A percentile compares a stretch with the other conserved stretches of the same genome.
Conservation (phyloP, 2,797 vertebrate genomes). For the Crotalus adamanteus region DNA sequence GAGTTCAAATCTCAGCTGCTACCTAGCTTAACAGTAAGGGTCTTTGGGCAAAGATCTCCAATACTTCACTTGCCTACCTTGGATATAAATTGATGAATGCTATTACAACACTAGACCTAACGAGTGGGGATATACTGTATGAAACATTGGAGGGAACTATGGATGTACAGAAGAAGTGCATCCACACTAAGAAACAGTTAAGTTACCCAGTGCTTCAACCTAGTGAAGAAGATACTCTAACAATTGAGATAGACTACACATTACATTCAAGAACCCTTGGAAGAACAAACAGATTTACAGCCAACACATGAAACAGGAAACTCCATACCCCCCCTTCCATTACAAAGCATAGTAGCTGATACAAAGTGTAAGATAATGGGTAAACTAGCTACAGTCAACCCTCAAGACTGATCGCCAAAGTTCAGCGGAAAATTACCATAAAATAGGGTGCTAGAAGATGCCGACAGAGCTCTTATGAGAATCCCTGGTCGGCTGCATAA, state of each 20-base stretch:
- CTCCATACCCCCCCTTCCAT: neutral
- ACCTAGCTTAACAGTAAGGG: neutral
- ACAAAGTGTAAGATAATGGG: neutral
- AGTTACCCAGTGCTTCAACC: neutral
- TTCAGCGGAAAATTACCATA: neutral
- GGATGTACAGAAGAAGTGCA: neutral
- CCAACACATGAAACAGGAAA: neutral
- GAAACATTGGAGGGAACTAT: neutral
- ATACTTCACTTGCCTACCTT: neutral
- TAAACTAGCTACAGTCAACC: neutral
- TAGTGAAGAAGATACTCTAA: neutral
- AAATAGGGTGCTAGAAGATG: neutral
- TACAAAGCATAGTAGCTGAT: neutral
- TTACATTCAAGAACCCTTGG: neutral
- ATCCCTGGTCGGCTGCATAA: neutral
- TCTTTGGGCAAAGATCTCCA: neutral
- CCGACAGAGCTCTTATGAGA: neutral
- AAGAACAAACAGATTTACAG: neutral
- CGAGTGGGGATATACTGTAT: neutral
- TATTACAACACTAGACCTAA: neutral
- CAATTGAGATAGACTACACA: neutral
- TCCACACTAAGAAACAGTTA: neutral
- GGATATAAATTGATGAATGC: neutral
- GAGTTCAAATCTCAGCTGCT: neutral
- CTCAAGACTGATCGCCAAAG: neutral